phyloP scores from a whole-genome alignment of 2,797 vertebrate genomes.

The Zenarchopterus dispar region DNA sequence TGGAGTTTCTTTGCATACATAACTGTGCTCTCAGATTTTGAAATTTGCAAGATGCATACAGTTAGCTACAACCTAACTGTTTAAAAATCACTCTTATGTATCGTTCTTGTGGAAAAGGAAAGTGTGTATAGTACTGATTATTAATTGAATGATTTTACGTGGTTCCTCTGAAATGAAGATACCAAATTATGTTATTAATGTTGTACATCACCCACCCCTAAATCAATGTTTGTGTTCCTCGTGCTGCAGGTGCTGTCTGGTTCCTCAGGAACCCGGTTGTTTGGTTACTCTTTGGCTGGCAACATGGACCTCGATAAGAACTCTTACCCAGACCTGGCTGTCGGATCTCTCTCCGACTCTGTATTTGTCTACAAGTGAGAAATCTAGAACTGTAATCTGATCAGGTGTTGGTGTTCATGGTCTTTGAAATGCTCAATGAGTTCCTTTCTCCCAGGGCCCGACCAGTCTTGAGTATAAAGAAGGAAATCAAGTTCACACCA shows the following conservation, averaged over 20 bases:
- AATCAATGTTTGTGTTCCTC: constrained; percentile 3
- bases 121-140: too few species aligned
- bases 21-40: neutral
- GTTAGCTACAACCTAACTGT: too few species aligned
- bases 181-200: neutral
- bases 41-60: neutral
- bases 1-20: neutral
- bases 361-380: constrained; percentile 89
- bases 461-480: constrained; percentile 89
- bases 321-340: constrained; percentile 92
- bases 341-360: constrained; percentile 93
- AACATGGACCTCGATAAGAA: constrained; percentile 97
- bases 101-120: too few species aligned
- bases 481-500: constrained; percentile 85
- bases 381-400: neutral
- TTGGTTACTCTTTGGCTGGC: constrained; percentile 95
- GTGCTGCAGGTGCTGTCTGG: constrained; percentile 84
- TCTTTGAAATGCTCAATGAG: constrained; percentile 13
- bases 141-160: neutral
- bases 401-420: neutral
- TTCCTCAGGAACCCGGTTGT: constrained; percentile 69
- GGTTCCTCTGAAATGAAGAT: neutral
- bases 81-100: too few species aligned
- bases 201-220: neutral
- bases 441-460: constrained; percentile 80